Conservation (phyloP, 2,797 vertebrate species). For the Acrossocheilus wenchowensis region DNA sequence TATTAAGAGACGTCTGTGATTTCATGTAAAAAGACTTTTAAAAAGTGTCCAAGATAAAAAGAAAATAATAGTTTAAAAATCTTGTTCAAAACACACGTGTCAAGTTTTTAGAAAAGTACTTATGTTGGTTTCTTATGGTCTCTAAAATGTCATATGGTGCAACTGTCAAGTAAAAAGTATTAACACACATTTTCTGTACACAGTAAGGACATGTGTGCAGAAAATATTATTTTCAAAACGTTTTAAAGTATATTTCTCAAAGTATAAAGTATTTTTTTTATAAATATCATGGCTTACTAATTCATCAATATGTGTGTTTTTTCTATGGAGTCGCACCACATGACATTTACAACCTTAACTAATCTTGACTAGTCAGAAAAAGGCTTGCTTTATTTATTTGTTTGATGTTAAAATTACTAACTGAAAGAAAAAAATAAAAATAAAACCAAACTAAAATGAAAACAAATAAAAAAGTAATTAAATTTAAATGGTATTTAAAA, state of each 20-base stretch:
- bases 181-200: background rate
- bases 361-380: background rate
- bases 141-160: background rate
- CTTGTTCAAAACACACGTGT: background rate
- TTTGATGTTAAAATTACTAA: background rate
- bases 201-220: background rate
- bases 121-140: background rate
- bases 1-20: background rate
- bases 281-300: background rate
- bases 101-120: background rate
- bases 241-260: background rate
- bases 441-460: too few relatives aligned
- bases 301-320: background rate
- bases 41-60: background rate
- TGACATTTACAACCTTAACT: slow-evolving; percentile 1
- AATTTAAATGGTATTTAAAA: too few relatives aligned
- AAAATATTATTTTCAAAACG: background rate
- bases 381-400: background rate
- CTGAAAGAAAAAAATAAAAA: too few relatives aligned
- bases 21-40: background rate
- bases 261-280: background rate
- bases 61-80: background rate
- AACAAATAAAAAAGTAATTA: too few relatives aligned
- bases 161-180: background rate
- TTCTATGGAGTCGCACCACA: background rate